Percentiles rank a stretch among this genome's conserved stretches.
These are phyloP conservation scores for Dasypogon diadema DNA, from an alignment of 2,888 invertebrate species.

Conservation along the genomic window DNA sequence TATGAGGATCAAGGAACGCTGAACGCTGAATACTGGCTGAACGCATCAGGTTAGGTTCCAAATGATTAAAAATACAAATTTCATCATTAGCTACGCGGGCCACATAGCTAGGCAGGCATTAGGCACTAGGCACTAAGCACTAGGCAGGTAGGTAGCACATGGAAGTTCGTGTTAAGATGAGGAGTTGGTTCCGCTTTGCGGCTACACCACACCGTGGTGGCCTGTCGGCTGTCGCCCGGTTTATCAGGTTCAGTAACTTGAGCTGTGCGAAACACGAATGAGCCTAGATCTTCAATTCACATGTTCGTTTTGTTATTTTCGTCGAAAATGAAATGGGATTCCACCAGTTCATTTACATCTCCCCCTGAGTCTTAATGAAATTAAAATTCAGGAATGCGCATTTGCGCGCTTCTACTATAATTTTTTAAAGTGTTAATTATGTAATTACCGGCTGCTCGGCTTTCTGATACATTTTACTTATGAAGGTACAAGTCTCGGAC, in stretches of 20 bases:
- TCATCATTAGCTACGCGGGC: slow-evolving; percentile 13
- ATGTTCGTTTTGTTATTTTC: slow-evolving; percentile 5
- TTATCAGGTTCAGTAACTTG: slow-evolving; percentile 45
- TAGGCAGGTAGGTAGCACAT: slow-evolving; percentile 5
- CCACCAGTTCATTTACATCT: slow-evolving; percentile 46
- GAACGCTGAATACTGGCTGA: neutral
- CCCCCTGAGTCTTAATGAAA: slow-evolving; percentile 36
- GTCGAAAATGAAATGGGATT: slow-evolving; percentile 44
- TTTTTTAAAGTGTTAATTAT: slow-evolving; percentile 45
- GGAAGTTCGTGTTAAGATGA: slow-evolving; percentile 44
- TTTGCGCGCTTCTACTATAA: slow-evolving; percentile 42
- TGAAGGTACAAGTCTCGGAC: too few species aligned
- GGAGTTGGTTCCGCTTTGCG: slow-evolving; percentile 44
- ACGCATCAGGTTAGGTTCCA: neutral
- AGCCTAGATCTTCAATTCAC: slow-evolving; percentile 1
- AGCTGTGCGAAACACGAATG: slow-evolving; percentile 5
- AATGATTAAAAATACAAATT: slow-evolving; percentile 34
- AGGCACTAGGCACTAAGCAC: neutral
- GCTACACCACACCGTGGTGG: slow-evolving; percentile 6
- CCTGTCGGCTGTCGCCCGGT: slow-evolving; percentile 39
- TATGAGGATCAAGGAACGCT: neutral
- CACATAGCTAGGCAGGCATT: neutral
- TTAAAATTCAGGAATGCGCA: slow-evolving; percentile 47
- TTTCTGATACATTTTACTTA: neutral
- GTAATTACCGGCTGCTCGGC: slow-evolving; percentile 28